Evolutionary conservation across 2,113 vertebrate genomes (phyloP), one percentile per base, ranked within the genome.

Genomic region (Todiramphus chloris): DNA sequence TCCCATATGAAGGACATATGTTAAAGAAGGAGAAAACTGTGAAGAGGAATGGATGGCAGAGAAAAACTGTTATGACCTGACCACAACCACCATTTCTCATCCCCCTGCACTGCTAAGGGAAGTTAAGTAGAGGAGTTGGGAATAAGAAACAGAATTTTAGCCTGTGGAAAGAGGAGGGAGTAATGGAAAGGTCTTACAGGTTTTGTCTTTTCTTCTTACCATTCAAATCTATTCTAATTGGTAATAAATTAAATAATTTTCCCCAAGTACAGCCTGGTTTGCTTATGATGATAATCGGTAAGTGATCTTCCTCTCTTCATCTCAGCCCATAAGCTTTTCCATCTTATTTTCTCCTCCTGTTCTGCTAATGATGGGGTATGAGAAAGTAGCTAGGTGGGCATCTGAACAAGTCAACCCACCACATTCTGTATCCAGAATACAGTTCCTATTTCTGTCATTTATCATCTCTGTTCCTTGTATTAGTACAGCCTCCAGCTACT

Each of bases 281-380:
- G 19, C 2, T 21, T 20, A 14, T 11, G 1, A 51, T 2, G 6
- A 30, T 9, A 67, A 15, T 0, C 37, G 12, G 4, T 27, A 67
- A 43, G 37, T 21, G 41, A 33, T 25, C 13, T 60, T 11, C 5
- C 24, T 31, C 35, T 73, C 13, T 87, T 87, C 41, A 27, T 48
- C 10, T 48, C 33, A 62, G 13, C 6, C 18, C 33, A 74, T 11
- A 33, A 13, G 10, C 2, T 90, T 85, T 93, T 74, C 13, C 37
- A 55, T 33, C 13, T 46, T 20, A 67, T 27, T 55, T 39, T 58
- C 9, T 41, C 25, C 28, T 60, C 20, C 35, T 74, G 11, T 66
- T 67, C 50, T 56, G 10, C 19, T 58, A 31, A 67, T 3, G 17
- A 23, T 0, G 0, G 5, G 6, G 44, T 60, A 30, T 21, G 41